phyloP scores from a whole-genome alignment of 1,140 invertebrate species.

The Maniola jurtina region DNA sequence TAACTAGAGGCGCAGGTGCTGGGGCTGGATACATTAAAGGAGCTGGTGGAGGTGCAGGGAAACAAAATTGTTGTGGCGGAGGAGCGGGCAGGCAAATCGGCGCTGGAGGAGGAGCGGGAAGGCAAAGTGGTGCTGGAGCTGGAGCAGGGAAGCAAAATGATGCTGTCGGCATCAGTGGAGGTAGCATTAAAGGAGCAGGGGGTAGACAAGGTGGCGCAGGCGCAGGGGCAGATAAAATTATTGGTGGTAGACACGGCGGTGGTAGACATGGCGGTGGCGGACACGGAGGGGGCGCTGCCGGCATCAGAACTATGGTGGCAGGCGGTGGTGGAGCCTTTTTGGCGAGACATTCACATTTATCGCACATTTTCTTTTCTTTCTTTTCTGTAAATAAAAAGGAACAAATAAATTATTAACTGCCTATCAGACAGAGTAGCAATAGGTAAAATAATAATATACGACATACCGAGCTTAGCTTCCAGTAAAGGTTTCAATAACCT shows the following conservation, averaged over 20 bases:
- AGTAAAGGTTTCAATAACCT: slow-evolving; percentile 62
- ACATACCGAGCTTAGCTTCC: slow-evolving; percentile 51
- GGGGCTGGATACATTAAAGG: slow-evolving; percentile 27
- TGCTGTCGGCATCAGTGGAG: slow-evolving; percentile 22
- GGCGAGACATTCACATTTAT: slow-evolving; percentile 23
- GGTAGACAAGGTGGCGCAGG: slow-evolving; percentile 14
- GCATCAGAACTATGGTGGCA: slow-evolving; percentile 53
- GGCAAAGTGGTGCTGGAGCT: slow-evolving; percentile 29
- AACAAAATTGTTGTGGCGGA: background rate
- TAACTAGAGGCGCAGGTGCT: slow-evolving; percentile 27
- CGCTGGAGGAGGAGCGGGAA: slow-evolving; percentile 32
- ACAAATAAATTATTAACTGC: background rate
- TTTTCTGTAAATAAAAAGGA: slow-evolving; percentile 45
- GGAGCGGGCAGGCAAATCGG: slow-evolving; percentile 18
- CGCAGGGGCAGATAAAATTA: slow-evolving; percentile 35
- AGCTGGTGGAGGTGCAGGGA: slow-evolving; percentile 32
- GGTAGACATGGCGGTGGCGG: slow-evolving; percentile 31
- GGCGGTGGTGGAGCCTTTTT: slow-evolving; percentile 48
- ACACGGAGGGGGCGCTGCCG: slow-evolving; percentile 38
- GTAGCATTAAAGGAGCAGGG: slow-evolving; percentile 15
- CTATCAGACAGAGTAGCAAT: background rate
- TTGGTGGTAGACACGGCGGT: slow-evolving; percentile 32
- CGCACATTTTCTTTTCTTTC: slow-evolving; percentile 38
- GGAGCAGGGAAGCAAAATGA: slow-evolving; percentile 22
- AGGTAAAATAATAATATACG: background rate